Evolutionary conservation across 2,797 vertebrate genomes (phyloP).

Genomic region (Rhabdophis nuchalis): DNA sequence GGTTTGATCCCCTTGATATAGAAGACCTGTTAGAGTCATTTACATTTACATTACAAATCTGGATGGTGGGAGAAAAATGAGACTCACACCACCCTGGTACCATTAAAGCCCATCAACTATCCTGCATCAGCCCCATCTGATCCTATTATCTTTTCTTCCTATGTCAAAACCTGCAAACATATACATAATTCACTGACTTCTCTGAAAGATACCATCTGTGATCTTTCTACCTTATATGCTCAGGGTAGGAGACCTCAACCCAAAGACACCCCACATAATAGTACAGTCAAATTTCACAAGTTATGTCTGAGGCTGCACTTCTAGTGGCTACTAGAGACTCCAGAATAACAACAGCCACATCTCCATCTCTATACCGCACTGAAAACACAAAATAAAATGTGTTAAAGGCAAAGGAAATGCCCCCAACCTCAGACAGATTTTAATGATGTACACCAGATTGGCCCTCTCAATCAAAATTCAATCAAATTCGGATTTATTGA

Average conservation of each 20-base stretch:
- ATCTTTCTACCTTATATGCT: neutral
- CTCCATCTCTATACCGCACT: neutral
- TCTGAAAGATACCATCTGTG: neutral
- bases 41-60: neutral
- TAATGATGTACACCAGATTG: neutral
- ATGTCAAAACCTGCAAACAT: neutral
- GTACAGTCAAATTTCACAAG: neutral
- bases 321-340: neutral
- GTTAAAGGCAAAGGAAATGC: neutral
- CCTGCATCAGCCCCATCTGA: neutral
- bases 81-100: neutral
- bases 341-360: neutral
- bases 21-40: neutral
- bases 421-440: neutral
- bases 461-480: no score
- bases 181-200: neutral
- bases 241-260: neutral
- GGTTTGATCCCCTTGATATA: neutral
- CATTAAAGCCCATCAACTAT: neutral
- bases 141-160: neutral
- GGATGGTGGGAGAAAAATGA: neutral
- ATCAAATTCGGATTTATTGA: no score
- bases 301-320: neutral
- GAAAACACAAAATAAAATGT: neutral
- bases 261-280: neutral